These are phyloP conservation scores for Enteromius treurensis DNA, from an alignment of 2,797 vertebrate genomes.

Conservation along the genomic window DNA sequence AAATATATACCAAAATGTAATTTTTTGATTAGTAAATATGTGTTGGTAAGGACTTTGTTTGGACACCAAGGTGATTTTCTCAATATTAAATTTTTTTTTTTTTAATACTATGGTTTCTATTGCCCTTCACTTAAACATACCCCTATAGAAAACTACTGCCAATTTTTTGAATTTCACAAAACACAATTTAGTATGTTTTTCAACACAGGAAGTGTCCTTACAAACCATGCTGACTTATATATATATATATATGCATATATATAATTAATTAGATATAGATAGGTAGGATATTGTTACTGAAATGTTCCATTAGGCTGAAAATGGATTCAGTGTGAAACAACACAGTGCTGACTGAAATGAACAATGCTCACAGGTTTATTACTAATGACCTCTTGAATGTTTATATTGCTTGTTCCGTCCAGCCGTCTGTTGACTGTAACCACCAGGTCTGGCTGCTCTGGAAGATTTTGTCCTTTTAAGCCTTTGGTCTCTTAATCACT, in stretches of 20 bases:
- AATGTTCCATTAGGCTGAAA: neutral
- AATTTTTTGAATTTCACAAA: too few species aligned
- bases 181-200: too few species aligned
- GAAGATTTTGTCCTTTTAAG: conserved; percentile 56
- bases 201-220: too few species aligned
- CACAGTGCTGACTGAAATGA: neutral
- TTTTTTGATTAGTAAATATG: neutral
- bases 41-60: neutral
- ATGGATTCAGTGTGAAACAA: neutral
- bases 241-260: too few species aligned
- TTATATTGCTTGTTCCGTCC: conserved; percentile 27
- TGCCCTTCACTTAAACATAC: too few species aligned
- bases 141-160: too few species aligned
- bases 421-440: conserved; percentile 40
- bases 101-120: too few species aligned
- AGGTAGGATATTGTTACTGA: neutral
- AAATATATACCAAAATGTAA: neutral
- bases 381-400: conserved; percentile 37
- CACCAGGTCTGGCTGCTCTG: conserved; percentile 40
- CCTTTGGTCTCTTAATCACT: conserved; percentile 57
- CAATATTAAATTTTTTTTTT: too few species aligned
- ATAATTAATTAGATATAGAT: neutral
- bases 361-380: conserved; percentile 36
- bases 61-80: neutral
- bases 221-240: too few species aligned